Percentiles rank a stretch among this genome's conserved stretches.
phyloP scores from a whole-genome alignment of 2,888 invertebrate genomes.

The Maniola hyperantus region DNA sequence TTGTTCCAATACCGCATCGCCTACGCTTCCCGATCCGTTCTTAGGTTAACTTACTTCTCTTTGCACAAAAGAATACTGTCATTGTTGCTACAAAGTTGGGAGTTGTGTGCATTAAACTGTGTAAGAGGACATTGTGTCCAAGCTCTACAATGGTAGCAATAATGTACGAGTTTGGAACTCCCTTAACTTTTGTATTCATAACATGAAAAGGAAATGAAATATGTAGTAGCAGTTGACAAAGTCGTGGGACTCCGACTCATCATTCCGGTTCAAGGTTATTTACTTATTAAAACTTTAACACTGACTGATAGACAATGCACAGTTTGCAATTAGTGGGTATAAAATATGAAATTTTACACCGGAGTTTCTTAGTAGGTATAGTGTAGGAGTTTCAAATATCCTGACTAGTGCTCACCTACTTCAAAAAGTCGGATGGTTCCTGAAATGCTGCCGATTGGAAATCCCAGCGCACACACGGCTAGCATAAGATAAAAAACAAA shows the following conservation, averaged over 20 bases:
- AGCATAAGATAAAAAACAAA: no score
- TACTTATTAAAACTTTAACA: not conserved
- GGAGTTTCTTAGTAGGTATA: no score
- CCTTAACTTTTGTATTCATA: constrained; percentile 2
- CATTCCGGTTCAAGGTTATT: not conserved
- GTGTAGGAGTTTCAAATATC: no score
- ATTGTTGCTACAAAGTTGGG: constrained; percentile 18
- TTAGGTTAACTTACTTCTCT: constrained; percentile 16
- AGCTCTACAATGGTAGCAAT: constrained; percentile 6
- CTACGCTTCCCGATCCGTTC: constrained; percentile 21
- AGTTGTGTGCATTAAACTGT: constrained; percentile 18
- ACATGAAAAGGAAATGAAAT: constrained; percentile 4
- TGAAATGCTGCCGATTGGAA: no score
- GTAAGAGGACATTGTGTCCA: constrained; percentile 15
- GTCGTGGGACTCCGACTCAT: not conserved
- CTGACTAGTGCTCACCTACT: no score
- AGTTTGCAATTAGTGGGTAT: no score
- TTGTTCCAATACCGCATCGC: constrained; percentile 15
- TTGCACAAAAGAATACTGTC: constrained; percentile 18
- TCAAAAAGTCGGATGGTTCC: no score
- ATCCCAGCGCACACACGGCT: no score
- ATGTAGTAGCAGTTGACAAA: not conserved
- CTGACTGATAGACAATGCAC: no score
- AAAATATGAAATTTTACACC: no score
- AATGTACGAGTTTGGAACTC: constrained; percentile 16